Evolutionary conservation across 2,797 vertebrate species (phyloP).

Genomic region (Molossus molossus): DNA sequence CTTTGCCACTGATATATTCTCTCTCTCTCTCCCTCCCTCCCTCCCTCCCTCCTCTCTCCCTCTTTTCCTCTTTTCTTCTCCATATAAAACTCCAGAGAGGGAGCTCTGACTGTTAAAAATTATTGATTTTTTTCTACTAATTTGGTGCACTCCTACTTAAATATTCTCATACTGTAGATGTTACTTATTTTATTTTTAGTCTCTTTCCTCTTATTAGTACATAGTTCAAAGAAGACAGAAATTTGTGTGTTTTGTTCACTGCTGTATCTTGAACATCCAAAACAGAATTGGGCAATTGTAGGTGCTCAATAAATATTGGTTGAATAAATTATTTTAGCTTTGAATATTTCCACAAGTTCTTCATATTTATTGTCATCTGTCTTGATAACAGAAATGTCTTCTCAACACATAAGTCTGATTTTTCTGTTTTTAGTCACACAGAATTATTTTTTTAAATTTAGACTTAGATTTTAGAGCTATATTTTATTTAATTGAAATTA

Average conservation of each 20-base stretch:
- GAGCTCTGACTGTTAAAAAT: background rate
- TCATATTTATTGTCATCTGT: background rate
- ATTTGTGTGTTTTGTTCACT: background rate
- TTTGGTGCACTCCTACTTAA: background rate
- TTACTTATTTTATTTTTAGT: background rate
- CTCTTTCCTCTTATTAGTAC: background rate
- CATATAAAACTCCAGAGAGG: background rate
- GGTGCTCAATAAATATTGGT: slow-evolving; percentile 3
- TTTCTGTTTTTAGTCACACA: background rate
- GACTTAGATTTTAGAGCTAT: background rate
- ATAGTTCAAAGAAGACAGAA: background rate
- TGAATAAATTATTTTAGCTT: slow-evolving; percentile 17
- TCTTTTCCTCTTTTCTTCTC: background rate
- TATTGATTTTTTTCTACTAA: background rate
- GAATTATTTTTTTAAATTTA: background rate
- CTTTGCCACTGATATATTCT: background rate
- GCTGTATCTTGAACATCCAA: slow-evolving; percentile 6
- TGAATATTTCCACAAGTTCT: background rate
- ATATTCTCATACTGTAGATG: background rate
- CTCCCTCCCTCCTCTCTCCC: background rate
- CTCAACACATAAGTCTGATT: background rate
- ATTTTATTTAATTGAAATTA: slow-evolving; percentile 34
- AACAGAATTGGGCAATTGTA: background rate
- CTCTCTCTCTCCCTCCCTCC: no score
- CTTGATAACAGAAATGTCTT: slow-evolving; percentile 38